These are phyloP conservation scores for Maniola hyperantus DNA, from an alignment of 2,888 invertebrate species.

Conservation along the genomic window DNA sequence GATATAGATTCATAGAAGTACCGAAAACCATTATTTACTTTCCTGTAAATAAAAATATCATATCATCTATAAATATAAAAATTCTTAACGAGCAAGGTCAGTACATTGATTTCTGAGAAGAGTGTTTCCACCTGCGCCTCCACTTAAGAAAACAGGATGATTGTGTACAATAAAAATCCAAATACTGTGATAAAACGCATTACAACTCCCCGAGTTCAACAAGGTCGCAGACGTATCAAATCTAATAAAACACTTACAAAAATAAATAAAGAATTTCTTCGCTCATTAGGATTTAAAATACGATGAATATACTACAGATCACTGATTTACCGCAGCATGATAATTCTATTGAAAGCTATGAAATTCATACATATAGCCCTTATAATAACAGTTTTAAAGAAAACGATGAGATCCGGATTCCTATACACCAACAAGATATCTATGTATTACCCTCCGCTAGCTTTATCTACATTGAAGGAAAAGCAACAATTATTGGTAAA, in stretches of 20 bases:
- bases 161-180: not conserved
- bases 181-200: not conserved
- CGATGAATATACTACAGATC: not conserved
- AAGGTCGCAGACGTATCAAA: not conserved
- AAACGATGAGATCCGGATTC: slow-evolving; percentile 37
- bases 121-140: not conserved
- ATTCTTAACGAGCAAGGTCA: not conserved
- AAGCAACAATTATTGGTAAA: not conserved
- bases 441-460: not conserved
- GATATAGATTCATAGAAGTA: not conserved
- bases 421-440: slow-evolving; percentile 23
- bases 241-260: not conserved
- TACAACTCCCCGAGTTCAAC: not conserved
- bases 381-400: not conserved
- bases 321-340: not conserved
- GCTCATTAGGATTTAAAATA: not conserved
- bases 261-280: not conserved
- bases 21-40: not conserved
- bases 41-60: not conserved
- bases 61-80: not conserved
- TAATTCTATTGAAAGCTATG: not conserved
- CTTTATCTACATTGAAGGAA: not conserved
- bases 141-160: not conserved
- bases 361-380: not conserved
- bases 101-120: not conserved